Conservation (phyloP, 2,888 invertebrate species). For the Suillia variegata region DNA sequence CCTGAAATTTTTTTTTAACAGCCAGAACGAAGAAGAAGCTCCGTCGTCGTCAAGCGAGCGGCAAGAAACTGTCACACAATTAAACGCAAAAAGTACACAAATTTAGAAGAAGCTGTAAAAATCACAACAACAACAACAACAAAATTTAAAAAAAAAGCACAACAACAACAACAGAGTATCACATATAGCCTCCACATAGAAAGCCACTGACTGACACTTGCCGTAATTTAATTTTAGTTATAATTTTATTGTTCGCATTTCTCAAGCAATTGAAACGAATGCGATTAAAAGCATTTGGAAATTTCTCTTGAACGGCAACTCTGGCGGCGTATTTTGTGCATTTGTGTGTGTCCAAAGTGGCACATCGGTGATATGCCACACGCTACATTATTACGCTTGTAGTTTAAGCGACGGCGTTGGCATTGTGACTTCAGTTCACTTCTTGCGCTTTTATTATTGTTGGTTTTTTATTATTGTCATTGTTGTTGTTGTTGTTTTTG, state of each 20-base stretch:
- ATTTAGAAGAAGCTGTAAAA: background rate
- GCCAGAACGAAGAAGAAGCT: background rate
- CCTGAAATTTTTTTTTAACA: constrained; percentile 5
- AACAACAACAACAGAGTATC: background rate
- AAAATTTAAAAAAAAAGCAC: background rate
- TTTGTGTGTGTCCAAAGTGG: no score
- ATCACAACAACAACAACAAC: background rate
- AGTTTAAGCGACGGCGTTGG: background rate
- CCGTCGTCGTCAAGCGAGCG: no score
- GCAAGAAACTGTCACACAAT: constrained; percentile 1
- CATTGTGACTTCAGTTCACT: no score
- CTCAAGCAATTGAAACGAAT: background rate
- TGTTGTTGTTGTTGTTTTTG: no score
- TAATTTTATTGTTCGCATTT: background rate
- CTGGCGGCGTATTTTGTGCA: no score
- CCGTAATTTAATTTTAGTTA: no score
- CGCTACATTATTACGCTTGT: background rate
- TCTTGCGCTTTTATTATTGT: no score
- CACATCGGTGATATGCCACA: background rate
- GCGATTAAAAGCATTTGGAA: background rate
- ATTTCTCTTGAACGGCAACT: background rate
- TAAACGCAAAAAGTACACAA: background rate
- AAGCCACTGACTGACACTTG: background rate
- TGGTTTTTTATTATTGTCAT: no score
- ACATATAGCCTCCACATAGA: background rate